Base-by-base conservation (phyloP, 2,888 invertebrate genomes). In the Drosophila flavopinicola region DNA sequence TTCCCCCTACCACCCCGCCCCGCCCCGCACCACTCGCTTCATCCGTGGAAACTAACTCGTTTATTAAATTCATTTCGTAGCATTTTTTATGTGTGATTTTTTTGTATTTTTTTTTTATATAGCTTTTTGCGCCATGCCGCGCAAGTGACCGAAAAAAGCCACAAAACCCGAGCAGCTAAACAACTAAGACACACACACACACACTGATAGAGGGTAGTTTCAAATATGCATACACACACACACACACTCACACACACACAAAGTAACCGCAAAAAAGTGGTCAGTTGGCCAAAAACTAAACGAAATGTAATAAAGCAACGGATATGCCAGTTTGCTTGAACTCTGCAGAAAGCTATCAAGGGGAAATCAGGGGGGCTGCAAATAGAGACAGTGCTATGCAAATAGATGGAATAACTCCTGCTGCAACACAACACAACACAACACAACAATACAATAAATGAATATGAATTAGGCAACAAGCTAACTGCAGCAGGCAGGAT, bases 241-340 rank as follows among this genome's bases (percentile, higher is more conserved):
- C 44, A 63, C 32, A 57, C 33, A 39, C 25, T 44, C 42, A 44
- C 44, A 61, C 63, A 66, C 47, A 64, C 51, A 71, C 78, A 78
- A 86, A 86, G 87, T 73, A 79, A 76, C 80, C 80, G 60, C 80
- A 80, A 84, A 80, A 80, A 86, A 84, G 80, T 80, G 80, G 80
- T 86, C 87, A 80, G 80, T 74, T 80, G 80, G 87, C 86, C 87
- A 83, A 86, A 78, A 80, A 84, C 87, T 80, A 80, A 80, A 80
- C 80, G 87, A 80, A 80, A 80, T 86, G 80, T 80, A 80, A 80
- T 80, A 80, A 80, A 80, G 85, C 80, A 80, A 79, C 87, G 80
- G 77, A 80, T 80, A 80, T 86, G 74, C 87, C 84, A 73, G 86
- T 85, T 85, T 64, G 82, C 85, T 66, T 53, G 60, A 67, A 56